These are phyloP conservation scores for Grus americana DNA, from an alignment of 2,113 vertebrate species.

Conservation along the genomic window DNA sequence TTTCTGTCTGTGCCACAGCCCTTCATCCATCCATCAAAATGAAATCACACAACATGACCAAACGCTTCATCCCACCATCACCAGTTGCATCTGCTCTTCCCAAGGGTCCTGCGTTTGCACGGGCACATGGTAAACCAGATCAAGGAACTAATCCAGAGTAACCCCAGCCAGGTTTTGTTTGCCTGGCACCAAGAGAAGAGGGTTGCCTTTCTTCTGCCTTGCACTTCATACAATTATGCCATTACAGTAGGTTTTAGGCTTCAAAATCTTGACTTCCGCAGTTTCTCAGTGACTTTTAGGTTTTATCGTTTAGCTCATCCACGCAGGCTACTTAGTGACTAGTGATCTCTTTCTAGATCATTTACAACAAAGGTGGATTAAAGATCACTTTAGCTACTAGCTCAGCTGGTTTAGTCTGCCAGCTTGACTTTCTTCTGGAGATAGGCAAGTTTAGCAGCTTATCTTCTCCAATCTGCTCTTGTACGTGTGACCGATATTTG, in stretches of 20 bases:
- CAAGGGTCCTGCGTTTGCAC: not conserved
- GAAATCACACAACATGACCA: not conserved
- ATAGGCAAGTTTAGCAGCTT: not conserved
- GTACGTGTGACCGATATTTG: not conserved
- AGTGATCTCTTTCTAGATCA: not conserved
- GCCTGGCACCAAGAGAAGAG: not conserved
- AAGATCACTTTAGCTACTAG: not conserved
- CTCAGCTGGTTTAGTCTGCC: not conserved
- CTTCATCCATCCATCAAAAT: not conserved
- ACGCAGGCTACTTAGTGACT: not conserved
- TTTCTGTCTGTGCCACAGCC: not conserved
- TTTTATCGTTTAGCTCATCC: not conserved
- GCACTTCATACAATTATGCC: not conserved
- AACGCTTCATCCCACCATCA: not conserved
- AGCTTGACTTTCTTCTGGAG: constrained; percentile 19
- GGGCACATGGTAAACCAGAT: not conserved
- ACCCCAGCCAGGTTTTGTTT: not conserved
- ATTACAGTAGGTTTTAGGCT: not conserved
- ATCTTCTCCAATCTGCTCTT: constrained; percentile 15
- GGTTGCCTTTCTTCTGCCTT: not conserved
- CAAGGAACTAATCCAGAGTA: not conserved
- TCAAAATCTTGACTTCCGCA: not conserved
- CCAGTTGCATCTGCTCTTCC: not conserved
- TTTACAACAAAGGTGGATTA: constrained; percentile 31
- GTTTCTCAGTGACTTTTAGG: not conserved